Evolutionary conservation across 2,113 vertebrate species (phyloP), one percentile per base, ranked within the genome.

Genomic region (Vulpes lagopus): DNA sequence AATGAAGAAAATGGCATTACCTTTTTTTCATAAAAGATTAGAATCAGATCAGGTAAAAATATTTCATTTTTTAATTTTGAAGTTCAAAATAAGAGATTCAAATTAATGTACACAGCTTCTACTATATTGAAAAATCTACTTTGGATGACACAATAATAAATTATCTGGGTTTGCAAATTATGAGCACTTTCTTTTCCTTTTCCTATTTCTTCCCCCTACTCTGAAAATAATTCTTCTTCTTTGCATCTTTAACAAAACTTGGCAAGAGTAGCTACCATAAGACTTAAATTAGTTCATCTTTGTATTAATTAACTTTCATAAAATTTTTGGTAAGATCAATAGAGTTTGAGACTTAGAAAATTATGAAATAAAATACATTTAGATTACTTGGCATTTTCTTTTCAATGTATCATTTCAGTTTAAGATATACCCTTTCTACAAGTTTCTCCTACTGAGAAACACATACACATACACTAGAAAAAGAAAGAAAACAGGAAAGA

Each of bases 221-320:
- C 51, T 85, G n/a, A 87, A 87, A 94, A 60, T 92, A 90, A 80
- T 90, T 92, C 20, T 92, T 14, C 2, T 59, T 79, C n/a, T 79
- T 76, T 80, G 19, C 8, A n/a, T 83, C 25, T 49, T 94, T 82
- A 85, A 59, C 6, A 91, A 43, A 92, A 89, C 6, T 60, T 91
- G 11, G 7, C 25, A 81, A 38, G 78, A 49, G 4, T 59, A 73
- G 15, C 4, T 67, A 60, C 5, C 2, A 1, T 76, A 85, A 64
- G 11, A 53, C 4, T 35, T 90, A 90, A 60, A 35, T 74, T 30
- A 64, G 17, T 90, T 67, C 27, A 35, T 49, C 83, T 83, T 69
- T 12, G 22, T 64, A 49, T 64, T 86, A 78, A 59, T 71, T 60
- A 49, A 85, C 38, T n/a, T 14, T 94, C 59, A 57, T 49, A 65